Percentiles rank a stretch among this genome's conserved stretches.
Conservation (phyloP, 35 echinoderm and acorn worm genomes). For the Heliocidaris tuberculata region DNA sequence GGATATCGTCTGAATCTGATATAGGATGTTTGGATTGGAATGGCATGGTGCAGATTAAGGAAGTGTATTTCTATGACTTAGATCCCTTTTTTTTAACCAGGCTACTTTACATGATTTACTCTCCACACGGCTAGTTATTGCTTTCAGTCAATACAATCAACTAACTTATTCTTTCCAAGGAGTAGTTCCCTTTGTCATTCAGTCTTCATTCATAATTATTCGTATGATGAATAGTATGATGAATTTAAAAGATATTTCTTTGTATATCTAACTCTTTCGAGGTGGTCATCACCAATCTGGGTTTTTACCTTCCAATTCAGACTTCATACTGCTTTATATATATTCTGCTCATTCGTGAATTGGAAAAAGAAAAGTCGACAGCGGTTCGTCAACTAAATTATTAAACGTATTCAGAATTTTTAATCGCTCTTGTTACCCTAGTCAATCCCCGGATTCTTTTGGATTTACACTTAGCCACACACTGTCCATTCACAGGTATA, state of each 20-base stretch:
- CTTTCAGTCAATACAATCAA: too few relatives aligned
- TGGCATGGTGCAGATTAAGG: background rate
- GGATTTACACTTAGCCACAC: background rate
- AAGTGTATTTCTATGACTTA: conserved; percentile 4
- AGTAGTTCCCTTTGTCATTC: too few relatives aligned
- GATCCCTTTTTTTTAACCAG: background rate
- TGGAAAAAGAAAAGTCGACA: background rate
- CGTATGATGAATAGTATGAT: too few relatives aligned
- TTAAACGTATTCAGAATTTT: background rate
- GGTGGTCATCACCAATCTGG: too few relatives aligned
- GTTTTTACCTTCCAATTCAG: background rate
- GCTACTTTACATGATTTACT: background rate
- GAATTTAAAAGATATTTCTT: too few relatives aligned
- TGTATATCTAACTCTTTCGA: too few relatives aligned
- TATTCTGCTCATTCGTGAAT: background rate
- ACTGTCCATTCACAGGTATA: background rate
- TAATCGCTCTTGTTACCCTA: background rate
- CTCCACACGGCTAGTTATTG: too few relatives aligned
- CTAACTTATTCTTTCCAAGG: too few relatives aligned
- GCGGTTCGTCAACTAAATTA: background rate
- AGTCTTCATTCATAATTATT: too few relatives aligned
- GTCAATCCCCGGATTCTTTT: background rate
- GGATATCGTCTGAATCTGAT: background rate
- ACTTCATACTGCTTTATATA: background rate
- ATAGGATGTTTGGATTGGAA: conserved; percentile 2